phyloP scores from a whole-genome alignment of 2,797 vertebrate species.

The Emys orbicularis region DNA sequence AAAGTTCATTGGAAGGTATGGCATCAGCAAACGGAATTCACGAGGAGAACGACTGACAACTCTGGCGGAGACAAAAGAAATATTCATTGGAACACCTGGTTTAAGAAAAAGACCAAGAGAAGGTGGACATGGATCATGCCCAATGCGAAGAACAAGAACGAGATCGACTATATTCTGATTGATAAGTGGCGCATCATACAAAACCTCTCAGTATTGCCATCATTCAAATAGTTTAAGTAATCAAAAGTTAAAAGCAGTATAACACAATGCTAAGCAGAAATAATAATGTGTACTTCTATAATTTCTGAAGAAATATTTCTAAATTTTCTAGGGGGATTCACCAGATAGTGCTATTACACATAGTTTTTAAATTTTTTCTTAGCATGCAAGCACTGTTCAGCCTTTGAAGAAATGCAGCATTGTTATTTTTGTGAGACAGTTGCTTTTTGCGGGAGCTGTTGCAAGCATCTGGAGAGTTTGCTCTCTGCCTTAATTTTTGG shows the following conservation, averaged over 20 bases:
- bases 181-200: no score
- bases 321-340: rapidly evolving
- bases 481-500: neutral
- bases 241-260: neutral
- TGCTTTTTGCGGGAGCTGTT: neutral
- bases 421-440: neutral
- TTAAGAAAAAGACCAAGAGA: no score
- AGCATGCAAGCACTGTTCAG: neutral
- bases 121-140: no score
- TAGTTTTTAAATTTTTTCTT: neutral
- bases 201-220: no score
- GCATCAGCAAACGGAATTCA: no score
- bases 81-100: no score
- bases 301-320: neutral
- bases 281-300: neutral
- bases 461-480: neutral
- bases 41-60: no score
- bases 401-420: slow-evolving; percentile 44
- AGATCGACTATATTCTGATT: no score
- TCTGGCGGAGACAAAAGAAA: no score
- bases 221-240: neutral
- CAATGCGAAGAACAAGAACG: no score
- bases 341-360: slow-evolving; percentile 64
- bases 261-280: neutral
- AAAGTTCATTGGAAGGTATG: no score